phyloP scores from a whole-genome alignment of 2,888 invertebrate species.

The Tinea semifulvella region DNA sequence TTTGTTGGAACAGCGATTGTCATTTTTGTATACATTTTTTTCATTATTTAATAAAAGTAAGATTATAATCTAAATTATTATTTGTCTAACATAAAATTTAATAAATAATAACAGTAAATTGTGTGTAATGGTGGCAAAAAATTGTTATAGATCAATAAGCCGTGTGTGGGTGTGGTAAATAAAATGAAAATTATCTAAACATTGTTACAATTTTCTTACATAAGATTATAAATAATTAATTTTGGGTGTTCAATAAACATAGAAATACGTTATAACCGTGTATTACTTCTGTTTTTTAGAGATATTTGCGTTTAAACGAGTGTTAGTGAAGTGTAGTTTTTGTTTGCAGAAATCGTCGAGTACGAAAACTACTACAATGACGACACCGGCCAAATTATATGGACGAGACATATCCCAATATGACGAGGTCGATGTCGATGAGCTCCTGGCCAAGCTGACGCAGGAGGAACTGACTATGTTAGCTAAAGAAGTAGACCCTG shows the following conservation, averaged over 20 bases:
- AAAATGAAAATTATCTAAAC: not conserved
- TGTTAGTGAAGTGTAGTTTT: conserved; percentile 29
- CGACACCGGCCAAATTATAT: conserved; percentile 88
- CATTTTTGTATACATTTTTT: not conserved
- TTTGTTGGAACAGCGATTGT: conserved; percentile 1
- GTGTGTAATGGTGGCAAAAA: not conserved
- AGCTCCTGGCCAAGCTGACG: conserved; percentile 89
- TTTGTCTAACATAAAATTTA: not conserved
- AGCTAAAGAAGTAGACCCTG: conserved; percentile 99
- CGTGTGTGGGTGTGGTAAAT: conserved; percentile 9
- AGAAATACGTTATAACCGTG: not conserved
- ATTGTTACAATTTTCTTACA: conserved; percentile 6
- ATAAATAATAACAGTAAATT: not conserved
- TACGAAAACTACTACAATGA: conserved; percentile 89
- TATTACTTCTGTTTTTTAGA: too few relatives aligned
- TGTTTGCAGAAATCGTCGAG: conserved; percentile 92
- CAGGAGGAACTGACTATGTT: conserved; percentile 96
- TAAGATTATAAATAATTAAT: conserved; percentile 2
- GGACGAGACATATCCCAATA: conserved; percentile 90
- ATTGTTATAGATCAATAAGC: conserved; percentile 3
- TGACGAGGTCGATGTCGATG: conserved; percentile 96
- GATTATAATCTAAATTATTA: not conserved
- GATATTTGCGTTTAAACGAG: too few relatives aligned
- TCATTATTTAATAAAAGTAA: not conserved
- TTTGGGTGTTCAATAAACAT: not conserved